Evolutionary conservation across 2,888 invertebrate genomes (phyloP), one percentile per base, ranked within the genome.

Genomic region (Eucera pruinosa): DNA sequence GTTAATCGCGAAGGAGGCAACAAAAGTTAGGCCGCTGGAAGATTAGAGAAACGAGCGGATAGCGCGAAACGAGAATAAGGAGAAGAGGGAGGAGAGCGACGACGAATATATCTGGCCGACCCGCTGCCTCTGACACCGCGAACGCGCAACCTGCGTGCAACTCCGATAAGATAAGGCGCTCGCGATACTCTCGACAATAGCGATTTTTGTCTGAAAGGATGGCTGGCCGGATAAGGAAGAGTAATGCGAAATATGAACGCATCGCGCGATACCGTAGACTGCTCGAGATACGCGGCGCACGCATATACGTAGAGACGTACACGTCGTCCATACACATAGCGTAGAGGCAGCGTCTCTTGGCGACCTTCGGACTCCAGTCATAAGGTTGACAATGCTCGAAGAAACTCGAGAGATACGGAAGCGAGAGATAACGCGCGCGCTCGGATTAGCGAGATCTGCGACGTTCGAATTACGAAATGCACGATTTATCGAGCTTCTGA

Each of bases 321-420:
- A 7, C 33, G 33, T 33, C 33, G 33, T n/a, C n/a, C 33, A 11
- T 45, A 47, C 5, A 33, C 13, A 33, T 33, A 4, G 36, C 7
- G 11, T 3, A 25, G 25, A 25, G 30, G 18, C 3, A 66, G 4
- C 13, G 39, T 30, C 27, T 61, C 2, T n/a, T 11, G 11, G 6
- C 68, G 78, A 84, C 83, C 84, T 84, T 84, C 83, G 84, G 70
- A 82, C 83, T 68, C 64, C 57, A 72, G 69, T 80, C 81, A 36
- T 71, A 78, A 74, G 72, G 69, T 75, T 65, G 84, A 76, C 78
- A 70, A 80, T 50, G 45, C 50, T n/a, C 13, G 39, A 39, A 74
- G 68, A 58, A 55, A 65, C 41, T 39, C 23, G 30, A 61, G 30
- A 61, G 60, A 71, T 75, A 75, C 71, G 58, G 58, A 65, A 58